Base-by-base conservation (phyloP, 2,888 invertebrate genomes). In the Cephus spinipes region DNA sequence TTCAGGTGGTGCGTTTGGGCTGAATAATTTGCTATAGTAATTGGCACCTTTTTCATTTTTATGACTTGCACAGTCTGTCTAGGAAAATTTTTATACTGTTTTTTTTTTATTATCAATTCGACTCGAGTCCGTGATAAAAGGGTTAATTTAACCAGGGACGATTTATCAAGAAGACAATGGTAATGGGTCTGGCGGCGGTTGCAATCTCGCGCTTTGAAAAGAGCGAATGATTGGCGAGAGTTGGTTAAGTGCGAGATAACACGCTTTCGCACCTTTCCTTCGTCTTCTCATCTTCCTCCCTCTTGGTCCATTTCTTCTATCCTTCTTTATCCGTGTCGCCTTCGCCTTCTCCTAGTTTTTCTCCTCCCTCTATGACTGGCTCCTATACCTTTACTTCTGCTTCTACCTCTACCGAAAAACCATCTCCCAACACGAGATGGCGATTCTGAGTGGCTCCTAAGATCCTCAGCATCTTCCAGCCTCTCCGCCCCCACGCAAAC, bases 371-470 rank as follows among this genome's bases (percentile, higher is more conserved):
- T 74, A 33, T 3, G 1, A 31, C 76, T 35, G 33, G 32, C 76
- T 15, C 71, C 69, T 55, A 55, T 15, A 30, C 31, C 32, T 32
- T 30, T 68, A 15, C 30, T 15, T 75, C 40, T 75, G 35, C 69
- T 36, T 74, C 33, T 30, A 31, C 74, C 35, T 74, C 35, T 32
- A 34, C 73, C 35, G 34, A 75, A 76, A 76, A 33, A 30, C 71
- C 77, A 34, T 68, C 74, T 77, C 15, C 77, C 68, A 32, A n/a
- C 68, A 12, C 55, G 69, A 75, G 68, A 77, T 55, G 75, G 75
- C 75, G 71, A 36, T 55, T 31, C 76, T 77, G 79, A 79, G 79
- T 79, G 79, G 76, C 79, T 73, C 73, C 79, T 77, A 77, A 76
- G 74, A 76, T 76, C 76, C 73, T 76, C 76, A 76, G 73, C 76